Evolutionary conservation across 2,888 invertebrate genomes (phyloP).

Genomic region (Pseudanteris insignis): DNA sequence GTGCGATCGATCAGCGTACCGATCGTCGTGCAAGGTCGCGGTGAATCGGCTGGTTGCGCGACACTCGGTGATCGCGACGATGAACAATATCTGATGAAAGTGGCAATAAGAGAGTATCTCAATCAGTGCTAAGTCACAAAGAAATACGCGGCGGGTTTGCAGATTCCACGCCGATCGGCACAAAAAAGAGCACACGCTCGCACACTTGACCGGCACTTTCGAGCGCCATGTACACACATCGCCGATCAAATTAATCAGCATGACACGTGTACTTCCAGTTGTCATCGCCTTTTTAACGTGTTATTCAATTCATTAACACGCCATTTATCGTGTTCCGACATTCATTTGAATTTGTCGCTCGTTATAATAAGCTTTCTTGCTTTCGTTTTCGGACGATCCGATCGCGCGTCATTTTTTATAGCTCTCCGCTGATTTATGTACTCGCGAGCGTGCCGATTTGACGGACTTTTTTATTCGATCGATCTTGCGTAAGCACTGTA

Average conservation of each 20-base stretch:
- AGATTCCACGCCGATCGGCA: constrained; percentile 30
- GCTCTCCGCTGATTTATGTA: too few species aligned
- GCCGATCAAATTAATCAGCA: constrained; percentile 54
- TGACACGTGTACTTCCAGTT: constrained; percentile 49
- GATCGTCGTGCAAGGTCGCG: too few species aligned
- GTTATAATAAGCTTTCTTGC: constrained; percentile 5
- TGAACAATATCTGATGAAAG: constrained; percentile 45
- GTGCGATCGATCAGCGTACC: too few species aligned
- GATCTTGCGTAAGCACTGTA: too few species aligned
- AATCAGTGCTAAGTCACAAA: constrained; percentile 37
- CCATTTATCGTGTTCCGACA: constrained; percentile 26
- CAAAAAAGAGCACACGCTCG: constrained; percentile 30
- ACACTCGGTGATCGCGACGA: constrained; percentile 12
- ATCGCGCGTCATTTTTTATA: too few species aligned
- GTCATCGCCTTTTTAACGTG: constrained; percentile 35
- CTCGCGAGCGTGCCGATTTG: too few species aligned
- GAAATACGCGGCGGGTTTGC: constrained; percentile 23
- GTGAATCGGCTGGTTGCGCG: constrained; percentile 41
- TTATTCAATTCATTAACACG: constrained; percentile 35
- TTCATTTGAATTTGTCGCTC: constrained; percentile 33
- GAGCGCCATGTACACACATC: constrained; percentile 9
- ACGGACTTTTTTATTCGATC: too few species aligned
- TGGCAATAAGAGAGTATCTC: constrained; percentile 26
- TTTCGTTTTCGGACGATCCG: neutral
- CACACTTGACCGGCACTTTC: constrained; percentile 34